These are phyloP conservation scores for Sialis lutaria DNA, from an alignment of 2,888 invertebrate species.

Conservation along the genomic window DNA sequence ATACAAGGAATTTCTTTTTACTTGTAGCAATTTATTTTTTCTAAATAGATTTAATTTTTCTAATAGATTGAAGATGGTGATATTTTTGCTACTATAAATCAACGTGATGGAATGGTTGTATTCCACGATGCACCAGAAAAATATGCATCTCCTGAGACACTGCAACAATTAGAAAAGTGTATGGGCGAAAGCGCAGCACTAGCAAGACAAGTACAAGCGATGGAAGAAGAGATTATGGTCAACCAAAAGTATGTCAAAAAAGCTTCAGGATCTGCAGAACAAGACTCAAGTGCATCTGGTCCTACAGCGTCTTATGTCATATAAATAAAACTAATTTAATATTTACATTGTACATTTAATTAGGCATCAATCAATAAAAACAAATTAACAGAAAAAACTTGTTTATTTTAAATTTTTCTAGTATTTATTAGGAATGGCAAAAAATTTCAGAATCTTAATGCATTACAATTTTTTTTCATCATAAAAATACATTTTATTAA, in stretches of 20 bases:
- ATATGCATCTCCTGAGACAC: conserved; percentile 77
- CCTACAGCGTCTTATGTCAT: conserved; percentile 5
- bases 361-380: neutral
- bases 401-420: too few species aligned
- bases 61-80: conserved; percentile 85
- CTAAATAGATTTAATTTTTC: neutral
- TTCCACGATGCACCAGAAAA: conserved; percentile 93
- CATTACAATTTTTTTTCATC: too few species aligned
- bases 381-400: neutral
- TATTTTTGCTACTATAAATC: conserved; percentile 92
- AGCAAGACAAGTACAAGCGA: conserved; percentile 73
- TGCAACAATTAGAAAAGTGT: conserved; percentile 72
- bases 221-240: conserved; percentile 90
- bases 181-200: conserved; percentile 74
- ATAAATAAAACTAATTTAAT: neutral
- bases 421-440: neutral
- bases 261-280: conserved; percentile 17
- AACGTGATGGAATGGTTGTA: conserved; percentile 95
- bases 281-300: conserved; percentile 2
- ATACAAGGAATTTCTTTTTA: neutral
- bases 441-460: neutral
- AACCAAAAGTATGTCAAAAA: conserved; percentile 55
- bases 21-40: neutral
- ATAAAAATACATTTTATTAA: too few species aligned
- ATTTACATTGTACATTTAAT: neutral